Conservation (phyloP, 2,113 vertebrate species). For the Colius striatus region DNA sequence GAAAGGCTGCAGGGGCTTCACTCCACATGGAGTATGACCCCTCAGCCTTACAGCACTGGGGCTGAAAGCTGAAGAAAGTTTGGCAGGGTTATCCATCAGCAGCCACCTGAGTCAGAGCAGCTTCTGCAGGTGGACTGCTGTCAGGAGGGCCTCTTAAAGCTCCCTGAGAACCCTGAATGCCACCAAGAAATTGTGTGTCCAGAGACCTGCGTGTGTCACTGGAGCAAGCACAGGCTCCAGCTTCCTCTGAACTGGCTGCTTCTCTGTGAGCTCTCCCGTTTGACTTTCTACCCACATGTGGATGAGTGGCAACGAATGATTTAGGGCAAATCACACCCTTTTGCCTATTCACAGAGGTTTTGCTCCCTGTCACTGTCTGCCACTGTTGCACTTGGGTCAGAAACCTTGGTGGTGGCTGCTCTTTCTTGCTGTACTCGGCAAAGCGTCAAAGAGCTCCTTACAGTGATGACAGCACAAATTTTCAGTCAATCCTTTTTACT, state of each 20-base stretch:
- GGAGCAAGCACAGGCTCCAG: neutral
- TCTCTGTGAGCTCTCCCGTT: neutral
- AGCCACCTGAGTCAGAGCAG: neutral
- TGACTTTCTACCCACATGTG: neutral
- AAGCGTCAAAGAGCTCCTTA: neutral
- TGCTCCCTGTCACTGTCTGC: neutral
- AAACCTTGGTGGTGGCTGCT: neutral
- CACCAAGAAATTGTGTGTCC: neutral
- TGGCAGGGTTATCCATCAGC: neutral
- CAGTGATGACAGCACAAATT: neutral
- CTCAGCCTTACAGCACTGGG: neutral
- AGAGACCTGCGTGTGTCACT: neutral
- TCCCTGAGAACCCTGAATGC: too few relatives aligned
- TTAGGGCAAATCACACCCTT: neutral
- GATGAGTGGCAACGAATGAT: neutral
- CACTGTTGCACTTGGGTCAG: neutral
- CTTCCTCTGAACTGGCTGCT: neutral
- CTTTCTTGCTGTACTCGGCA: neutral
- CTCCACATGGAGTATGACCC: rapidly evolving
- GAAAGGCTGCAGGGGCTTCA: neutral
- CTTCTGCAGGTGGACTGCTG: neutral
- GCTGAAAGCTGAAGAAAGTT: neutral
- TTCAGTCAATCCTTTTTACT: neutral
- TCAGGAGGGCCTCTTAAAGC: neutral
- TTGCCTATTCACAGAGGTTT: neutral